Conservation (phyloP, 2,113 vertebrate species). For the Brachionichthys hirsutus region DNA sequence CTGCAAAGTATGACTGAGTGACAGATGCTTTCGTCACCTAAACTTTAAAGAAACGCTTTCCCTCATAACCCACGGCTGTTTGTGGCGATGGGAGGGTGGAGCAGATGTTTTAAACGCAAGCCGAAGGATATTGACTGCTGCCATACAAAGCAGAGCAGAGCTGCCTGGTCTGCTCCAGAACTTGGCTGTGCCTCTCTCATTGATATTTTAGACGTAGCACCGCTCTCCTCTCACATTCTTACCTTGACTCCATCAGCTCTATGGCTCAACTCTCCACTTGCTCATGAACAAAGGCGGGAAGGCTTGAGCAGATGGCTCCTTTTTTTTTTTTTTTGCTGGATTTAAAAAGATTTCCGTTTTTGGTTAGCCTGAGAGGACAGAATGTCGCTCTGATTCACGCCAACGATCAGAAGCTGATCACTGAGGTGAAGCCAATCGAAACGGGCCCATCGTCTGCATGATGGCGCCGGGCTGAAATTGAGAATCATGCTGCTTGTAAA, state of each 20-base stretch:
- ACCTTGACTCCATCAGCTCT: constrained; percentile 64
- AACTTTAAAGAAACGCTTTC: constrained; percentile 42
- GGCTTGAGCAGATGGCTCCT: constrained; percentile 48
- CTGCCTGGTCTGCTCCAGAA: constrained; percentile 36
- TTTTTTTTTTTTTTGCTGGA: constrained; percentile 44
- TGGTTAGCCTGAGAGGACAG: constrained; percentile 59
- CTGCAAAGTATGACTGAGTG: constrained; percentile 53
- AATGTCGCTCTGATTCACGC: constrained; percentile 68
- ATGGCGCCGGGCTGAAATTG: constrained; percentile 63
- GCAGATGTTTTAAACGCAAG: not conserved
- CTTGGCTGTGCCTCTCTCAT: constrained; percentile 68
- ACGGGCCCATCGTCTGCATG: constrained; percentile 65
- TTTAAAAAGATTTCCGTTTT: constrained; percentile 59
- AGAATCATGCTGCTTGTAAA: constrained; percentile 68
- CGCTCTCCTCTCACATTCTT: constrained; percentile 70
- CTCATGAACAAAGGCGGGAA: constrained; percentile 60
- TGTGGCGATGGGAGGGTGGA: not conserved
- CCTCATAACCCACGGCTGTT: constrained; percentile 12
- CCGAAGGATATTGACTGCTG: no score
- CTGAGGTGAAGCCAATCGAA: constrained; percentile 66
- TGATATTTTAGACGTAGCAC: constrained; percentile 75
- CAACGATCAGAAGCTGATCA: constrained; percentile 60
- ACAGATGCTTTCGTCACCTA: constrained; percentile 45
- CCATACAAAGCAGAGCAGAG: not conserved
- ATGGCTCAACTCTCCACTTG: constrained; percentile 62